These are phyloP conservation scores for Tiliacea aurago DNA, from an alignment of 2,888 invertebrate species.

Conservation along the genomic window DNA sequence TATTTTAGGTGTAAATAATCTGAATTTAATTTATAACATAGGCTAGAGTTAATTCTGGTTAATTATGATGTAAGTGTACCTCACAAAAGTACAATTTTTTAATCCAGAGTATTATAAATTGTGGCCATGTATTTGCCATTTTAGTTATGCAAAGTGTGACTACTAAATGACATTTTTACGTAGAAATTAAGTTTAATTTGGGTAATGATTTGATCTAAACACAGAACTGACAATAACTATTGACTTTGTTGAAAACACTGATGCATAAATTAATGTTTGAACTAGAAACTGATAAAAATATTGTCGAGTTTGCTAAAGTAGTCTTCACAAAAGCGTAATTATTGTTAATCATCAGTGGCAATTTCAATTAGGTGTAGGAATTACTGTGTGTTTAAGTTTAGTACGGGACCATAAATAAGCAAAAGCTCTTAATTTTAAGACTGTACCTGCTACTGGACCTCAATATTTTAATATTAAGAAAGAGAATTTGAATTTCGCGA, in stretches of 20 bases:
- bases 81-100: constrained; percentile 46
- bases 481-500: too few species aligned
- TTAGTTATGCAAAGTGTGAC: constrained; percentile 53
- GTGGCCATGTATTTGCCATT: constrained; percentile 71
- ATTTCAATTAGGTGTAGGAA: constrained; percentile 17
- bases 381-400: constrained; percentile 15
- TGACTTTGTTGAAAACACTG: background rate
- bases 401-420: constrained; percentile 22
- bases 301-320: background rate
- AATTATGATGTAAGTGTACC: constrained; percentile 40
- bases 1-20: constrained; percentile 52
- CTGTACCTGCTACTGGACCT: too few species aligned
- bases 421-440: constrained; percentile 26
- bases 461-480: constrained; percentile 21
- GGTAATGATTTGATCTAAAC: constrained; percentile 47
- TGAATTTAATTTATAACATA: constrained; percentile 47
- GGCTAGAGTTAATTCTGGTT: constrained; percentile 13
- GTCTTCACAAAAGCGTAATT: constrained; percentile 3
- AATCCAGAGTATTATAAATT: constrained; percentile 44
- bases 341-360: constrained; percentile 2
- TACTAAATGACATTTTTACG: constrained; percentile 25
- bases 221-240: constrained; percentile 5
- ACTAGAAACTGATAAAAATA: background rate
- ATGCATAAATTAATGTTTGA: background rate
- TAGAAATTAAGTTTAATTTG: constrained; percentile 39